Evolutionary conservation across 2,888 invertebrate species (phyloP).

Genomic region (Dasypolia templi): DNA sequence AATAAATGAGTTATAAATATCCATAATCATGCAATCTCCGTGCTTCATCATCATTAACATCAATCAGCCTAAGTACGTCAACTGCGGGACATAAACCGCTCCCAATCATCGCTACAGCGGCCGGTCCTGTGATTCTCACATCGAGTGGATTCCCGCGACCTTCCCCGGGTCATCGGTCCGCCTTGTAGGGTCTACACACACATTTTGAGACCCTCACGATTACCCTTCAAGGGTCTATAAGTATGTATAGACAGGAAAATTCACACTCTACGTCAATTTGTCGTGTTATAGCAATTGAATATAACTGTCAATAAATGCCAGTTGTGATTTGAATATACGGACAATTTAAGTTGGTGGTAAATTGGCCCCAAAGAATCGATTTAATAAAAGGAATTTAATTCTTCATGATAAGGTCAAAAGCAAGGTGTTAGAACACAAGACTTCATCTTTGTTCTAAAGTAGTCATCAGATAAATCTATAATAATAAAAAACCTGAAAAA

Average conservation of each 20-base stretch:
- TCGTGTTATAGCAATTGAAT: background rate
- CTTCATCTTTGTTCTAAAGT: background rate
- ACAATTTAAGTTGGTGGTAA: background rate
- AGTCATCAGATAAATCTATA: background rate
- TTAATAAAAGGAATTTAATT: background rate
- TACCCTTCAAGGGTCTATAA: background rate
- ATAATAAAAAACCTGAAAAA: too few relatives aligned
- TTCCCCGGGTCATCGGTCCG: background rate
- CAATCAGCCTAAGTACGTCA: too few relatives aligned
- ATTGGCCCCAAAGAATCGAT: constrained; percentile 45
- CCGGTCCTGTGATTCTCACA: background rate
- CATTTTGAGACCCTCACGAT: background rate
- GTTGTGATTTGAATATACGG: background rate
- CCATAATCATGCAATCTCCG: too few relatives aligned
- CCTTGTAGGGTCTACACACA: background rate
- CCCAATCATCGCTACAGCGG: background rate
- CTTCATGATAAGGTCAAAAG: background rate
- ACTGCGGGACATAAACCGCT: too few relatives aligned
- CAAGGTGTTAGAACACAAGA: background rate
- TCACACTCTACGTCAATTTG: background rate
- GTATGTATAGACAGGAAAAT: too few relatives aligned
- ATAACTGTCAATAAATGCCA: background rate
- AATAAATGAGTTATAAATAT: background rate
- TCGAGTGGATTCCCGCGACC: too few relatives aligned
- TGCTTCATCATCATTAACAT: background rate